Percentiles rank a stretch among this genome's conserved stretches.
Evolutionary conservation across 2,797 vertebrate species (phyloP).

Genomic region (Huso huso): DNA sequence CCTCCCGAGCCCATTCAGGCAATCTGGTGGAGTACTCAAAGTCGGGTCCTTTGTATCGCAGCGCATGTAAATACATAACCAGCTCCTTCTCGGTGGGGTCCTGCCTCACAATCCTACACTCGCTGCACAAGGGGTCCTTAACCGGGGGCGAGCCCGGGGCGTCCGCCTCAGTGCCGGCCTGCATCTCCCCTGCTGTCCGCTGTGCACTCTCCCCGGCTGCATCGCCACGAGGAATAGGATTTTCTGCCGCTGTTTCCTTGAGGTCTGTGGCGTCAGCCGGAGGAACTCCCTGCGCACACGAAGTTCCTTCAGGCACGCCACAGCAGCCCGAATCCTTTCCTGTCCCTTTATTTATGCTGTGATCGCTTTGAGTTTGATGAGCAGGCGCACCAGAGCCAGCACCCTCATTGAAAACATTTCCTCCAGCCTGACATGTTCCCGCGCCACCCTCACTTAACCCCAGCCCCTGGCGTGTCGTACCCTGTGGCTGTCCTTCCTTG

Average conservation of each 20-base stretch:
- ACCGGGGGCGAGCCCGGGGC: not conserved
- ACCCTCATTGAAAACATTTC: too few relatives aligned
- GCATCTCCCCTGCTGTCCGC: not conserved
- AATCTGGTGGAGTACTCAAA: slow-evolving; percentile 82
- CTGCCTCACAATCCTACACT: slow-evolving; percentile 69
- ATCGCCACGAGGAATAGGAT: not conserved
- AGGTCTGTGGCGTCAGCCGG: not conserved
- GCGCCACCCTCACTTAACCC: too few relatives aligned
- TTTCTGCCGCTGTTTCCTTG: not conserved
- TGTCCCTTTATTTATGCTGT: too few relatives aligned
- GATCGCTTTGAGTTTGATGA: too few relatives aligned
- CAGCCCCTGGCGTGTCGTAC: too few relatives aligned
- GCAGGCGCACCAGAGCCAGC: too few relatives aligned
- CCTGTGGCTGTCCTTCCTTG: slow-evolving; percentile 15
- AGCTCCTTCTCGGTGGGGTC: slow-evolving; percentile 85
- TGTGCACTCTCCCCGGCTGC: not conserved
- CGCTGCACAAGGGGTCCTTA: slow-evolving; percentile 74
- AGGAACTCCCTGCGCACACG: not conserved
- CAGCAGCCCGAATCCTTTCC: not conserved
- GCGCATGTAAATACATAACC: slow-evolving; percentile 90
- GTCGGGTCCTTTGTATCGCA: slow-evolving; percentile 83
- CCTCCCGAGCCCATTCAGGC: slow-evolving; percentile 84
- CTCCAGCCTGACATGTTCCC: too few relatives aligned
- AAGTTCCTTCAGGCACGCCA: not conserved
- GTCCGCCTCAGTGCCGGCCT: too few relatives aligned